These are phyloP conservation scores for Drosophila imparisetae DNA, from an alignment of 2,888 invertebrate species.

Conservation along the genomic window DNA sequence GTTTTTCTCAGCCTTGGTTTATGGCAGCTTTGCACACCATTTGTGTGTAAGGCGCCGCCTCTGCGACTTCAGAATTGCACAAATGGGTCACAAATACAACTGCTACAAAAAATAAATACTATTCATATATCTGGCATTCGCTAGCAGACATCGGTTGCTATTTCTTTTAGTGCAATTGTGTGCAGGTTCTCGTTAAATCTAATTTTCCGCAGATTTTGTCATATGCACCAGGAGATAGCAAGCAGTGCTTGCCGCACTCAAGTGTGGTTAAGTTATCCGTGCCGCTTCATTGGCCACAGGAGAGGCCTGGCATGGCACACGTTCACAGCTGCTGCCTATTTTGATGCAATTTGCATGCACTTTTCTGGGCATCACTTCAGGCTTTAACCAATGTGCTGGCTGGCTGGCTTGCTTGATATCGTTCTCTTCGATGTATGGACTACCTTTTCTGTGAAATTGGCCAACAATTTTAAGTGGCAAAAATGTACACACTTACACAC, in stretches of 20 bases:
- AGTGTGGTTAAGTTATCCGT: slow-evolving; percentile 55
- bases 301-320: not conserved
- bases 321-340: slow-evolving; percentile 20
- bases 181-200: slow-evolving; percentile 45
- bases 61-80: slow-evolving; percentile 13
- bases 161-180: slow-evolving; percentile 7
- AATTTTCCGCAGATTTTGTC: slow-evolving; percentile 76
- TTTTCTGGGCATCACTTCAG: slow-evolving; percentile 37
- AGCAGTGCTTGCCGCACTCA: slow-evolving; percentile 27
- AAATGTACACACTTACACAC: slow-evolving; percentile 20
- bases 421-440: slow-evolving; percentile 56
- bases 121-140: slow-evolving; percentile 41
- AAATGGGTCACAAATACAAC: slow-evolving; percentile 53
- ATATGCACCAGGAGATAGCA: slow-evolving; percentile 31
- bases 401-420: slow-evolving; percentile 29
- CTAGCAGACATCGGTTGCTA: slow-evolving; percentile 11
- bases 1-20: slow-evolving; percentile 8
- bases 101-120: slow-evolving; percentile 54
- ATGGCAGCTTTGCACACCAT: slow-evolving; percentile 35
- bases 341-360: slow-evolving; percentile 66
- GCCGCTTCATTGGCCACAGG: slow-evolving; percentile 40
- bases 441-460: slow-evolving; percentile 52
- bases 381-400: slow-evolving; percentile 36
- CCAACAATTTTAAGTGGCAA: slow-evolving; percentile 57
- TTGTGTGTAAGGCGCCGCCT: slow-evolving; percentile 38